Evolutionary conservation across 2,888 invertebrate species (phyloP), one percentile per base, ranked within the genome.

Genomic region (Troides helena): DNA sequence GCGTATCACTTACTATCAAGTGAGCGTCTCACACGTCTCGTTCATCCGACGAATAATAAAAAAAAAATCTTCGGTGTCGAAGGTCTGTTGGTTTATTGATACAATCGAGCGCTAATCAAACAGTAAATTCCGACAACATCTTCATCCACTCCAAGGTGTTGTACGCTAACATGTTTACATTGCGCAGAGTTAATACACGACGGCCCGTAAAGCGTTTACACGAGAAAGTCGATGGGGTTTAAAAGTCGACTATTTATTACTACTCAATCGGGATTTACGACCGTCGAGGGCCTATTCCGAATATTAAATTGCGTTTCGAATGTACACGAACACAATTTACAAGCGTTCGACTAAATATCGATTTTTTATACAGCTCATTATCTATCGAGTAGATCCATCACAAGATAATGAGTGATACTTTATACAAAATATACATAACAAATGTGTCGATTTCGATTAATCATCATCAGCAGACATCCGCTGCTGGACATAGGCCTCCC

Each of bases 201-300:
- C 36, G 67, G 58, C 67, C 58, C 62, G 66, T 70, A 66, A 59
- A 36, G 36, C 23, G 39, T 56, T 50, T 62, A 80, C 78, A 76
- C 57, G 58, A 73, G 71, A 69, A 74, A 76, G 78, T 78, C 80
- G 80, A 79, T 80, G 77, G 73, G 75, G 74, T 72, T 77, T 78
- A 76, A 78, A 78, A 77, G 74, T 76, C 72, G 73, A 75, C 75
- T 77, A 78, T 84, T 84, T 84, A 84, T 82, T 76, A 77, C 74
- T 71, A 74, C 74, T 78, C 76, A 75, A 74, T 76, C 70, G 72
- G 72, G 75, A 80, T 83, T 82, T 82, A 82, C 78, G 80, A 80
- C 70, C 75, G 72, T 72, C 10, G 39, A 75, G 74, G 77, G 75
- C 77, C 74, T 78, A 79, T 77, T 76, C 74, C 75, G 78, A 78